Evolutionary conservation across 2,113 vertebrate species (phyloP).

Genomic region (Zosterops borbonicus): DNA sequence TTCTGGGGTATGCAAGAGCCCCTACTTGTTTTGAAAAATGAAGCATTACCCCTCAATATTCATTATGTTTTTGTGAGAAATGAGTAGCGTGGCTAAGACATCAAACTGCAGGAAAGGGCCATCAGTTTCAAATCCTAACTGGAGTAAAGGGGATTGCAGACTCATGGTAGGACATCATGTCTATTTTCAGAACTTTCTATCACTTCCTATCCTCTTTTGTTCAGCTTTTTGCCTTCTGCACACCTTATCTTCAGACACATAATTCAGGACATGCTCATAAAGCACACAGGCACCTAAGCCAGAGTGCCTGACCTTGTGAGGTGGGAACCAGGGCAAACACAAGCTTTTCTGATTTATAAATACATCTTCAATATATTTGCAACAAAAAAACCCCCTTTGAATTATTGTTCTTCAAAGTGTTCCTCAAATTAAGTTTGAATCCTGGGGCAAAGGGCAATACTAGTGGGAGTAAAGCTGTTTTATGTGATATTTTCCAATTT

Average conservation of each 20-base stretch:
- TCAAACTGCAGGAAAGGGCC: neutral
- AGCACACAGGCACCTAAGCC: neutral
- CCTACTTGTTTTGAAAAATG: neutral
- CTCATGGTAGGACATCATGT: neutral
- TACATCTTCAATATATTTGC: neutral
- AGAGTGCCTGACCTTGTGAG: neutral
- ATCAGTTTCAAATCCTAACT: neutral
- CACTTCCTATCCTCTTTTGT: neutral
- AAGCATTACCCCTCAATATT: neutral
- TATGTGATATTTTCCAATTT: slow-evolving; percentile 27
- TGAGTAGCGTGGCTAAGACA: rapidly evolving
- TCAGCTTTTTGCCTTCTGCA: neutral
- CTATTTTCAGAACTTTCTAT: neutral
- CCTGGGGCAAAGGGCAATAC: neutral
- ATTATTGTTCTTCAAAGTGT: neutral
- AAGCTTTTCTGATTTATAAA: neutral
- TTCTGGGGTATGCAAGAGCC: neutral
- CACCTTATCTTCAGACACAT: neutral
- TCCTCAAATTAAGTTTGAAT: slow-evolving; percentile 13
- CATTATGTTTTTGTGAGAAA: neutral
- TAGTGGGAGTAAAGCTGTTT: neutral
- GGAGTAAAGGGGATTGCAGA: neutral
- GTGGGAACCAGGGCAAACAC: neutral
- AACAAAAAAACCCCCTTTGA: neutral
- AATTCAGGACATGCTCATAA: neutral